phyloP scores from a whole-genome alignment of 2,888 invertebrate genomes.

The Seira ritae region DNA sequence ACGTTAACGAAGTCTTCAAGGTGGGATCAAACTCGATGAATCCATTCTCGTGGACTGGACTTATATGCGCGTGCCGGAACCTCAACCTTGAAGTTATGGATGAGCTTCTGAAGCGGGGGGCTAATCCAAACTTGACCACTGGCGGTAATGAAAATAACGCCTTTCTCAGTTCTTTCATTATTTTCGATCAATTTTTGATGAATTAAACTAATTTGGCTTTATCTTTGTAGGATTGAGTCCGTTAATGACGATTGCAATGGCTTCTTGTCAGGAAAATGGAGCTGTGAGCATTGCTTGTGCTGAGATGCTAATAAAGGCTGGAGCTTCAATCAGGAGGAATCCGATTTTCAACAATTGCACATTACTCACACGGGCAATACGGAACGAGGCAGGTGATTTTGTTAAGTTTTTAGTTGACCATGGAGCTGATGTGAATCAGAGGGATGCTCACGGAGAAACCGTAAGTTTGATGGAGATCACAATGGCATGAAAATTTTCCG shows the following conservation, averaged over 20 bases:
- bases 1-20: background rate
- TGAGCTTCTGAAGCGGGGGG: background rate
- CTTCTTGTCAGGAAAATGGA: background rate
- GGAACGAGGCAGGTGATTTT: background rate
- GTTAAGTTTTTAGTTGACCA: background rate
- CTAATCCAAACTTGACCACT: slow-evolving; percentile 18
- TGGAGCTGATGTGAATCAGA: background rate
- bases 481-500: background rate
- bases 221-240: slow-evolving; percentile 15
- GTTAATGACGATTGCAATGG: slow-evolving; percentile 3
- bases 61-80: slow-evolving; percentile 22
- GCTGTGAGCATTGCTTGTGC: background rate
- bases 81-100: slow-evolving; percentile 12
- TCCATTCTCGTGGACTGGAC: slow-evolving; percentile 1
- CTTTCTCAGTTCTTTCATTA: background rate
- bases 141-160: slow-evolving; percentile 8
- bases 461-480: background rate
- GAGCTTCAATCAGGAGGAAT: background rate
- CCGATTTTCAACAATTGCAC: background rate
- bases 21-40: background rate
- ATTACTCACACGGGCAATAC: slow-evolving; percentile 14
- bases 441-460: slow-evolving; percentile 18
- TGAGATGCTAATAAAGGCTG: background rate
- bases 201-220: no score
- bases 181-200: no score